These are phyloP conservation scores for Pseudochirops cupreus DNA, from an alignment of 2,797 vertebrate genomes.

Conservation along the genomic window DNA sequence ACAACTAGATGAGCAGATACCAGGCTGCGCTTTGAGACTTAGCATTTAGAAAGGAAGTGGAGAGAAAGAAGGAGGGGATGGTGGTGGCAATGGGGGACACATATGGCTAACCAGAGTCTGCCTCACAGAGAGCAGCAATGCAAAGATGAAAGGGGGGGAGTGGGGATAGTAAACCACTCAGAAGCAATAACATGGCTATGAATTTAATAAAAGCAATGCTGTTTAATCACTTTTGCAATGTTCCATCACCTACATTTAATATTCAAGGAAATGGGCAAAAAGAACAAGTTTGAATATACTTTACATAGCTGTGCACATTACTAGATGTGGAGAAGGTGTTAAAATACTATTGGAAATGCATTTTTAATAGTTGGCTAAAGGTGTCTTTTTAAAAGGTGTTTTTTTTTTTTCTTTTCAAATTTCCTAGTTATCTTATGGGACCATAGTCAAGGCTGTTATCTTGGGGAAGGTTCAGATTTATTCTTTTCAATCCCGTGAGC, in stretches of 20 bases:
- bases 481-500: background rate
- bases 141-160: conserved; percentile 47
- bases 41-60: background rate
- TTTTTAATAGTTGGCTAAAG: conserved; percentile 1
- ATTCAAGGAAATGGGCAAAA: conserved; percentile 38
- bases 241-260: conserved; percentile 64
- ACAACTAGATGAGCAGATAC: conserved; percentile 61
- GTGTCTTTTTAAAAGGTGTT: background rate
- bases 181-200: conserved; percentile 49
- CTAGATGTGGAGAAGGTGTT: conserved; percentile 48
- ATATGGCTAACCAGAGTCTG: conserved; percentile 39
- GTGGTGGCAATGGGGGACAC: background rate
- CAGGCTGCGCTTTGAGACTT: conserved; percentile 33
- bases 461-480: background rate
- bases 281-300: conserved; percentile 37
- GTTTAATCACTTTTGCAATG: conserved; percentile 64
- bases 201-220: conserved; percentile 71
- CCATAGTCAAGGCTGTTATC: background rate
- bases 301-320: conserved; percentile 45
- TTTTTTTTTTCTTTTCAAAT: background rate
- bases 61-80: background rate
- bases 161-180: conserved; percentile 59
- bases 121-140: conserved; percentile 37
- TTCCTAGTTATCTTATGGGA: conserved; percentile 6
- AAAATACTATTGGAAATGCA: conserved; percentile 52